Percentiles rank a stretch among this genome's conserved stretches.
phyloP scores from a whole-genome alignment of 2,797 vertebrate genomes.

The Pantherophis vulpinus region DNA sequence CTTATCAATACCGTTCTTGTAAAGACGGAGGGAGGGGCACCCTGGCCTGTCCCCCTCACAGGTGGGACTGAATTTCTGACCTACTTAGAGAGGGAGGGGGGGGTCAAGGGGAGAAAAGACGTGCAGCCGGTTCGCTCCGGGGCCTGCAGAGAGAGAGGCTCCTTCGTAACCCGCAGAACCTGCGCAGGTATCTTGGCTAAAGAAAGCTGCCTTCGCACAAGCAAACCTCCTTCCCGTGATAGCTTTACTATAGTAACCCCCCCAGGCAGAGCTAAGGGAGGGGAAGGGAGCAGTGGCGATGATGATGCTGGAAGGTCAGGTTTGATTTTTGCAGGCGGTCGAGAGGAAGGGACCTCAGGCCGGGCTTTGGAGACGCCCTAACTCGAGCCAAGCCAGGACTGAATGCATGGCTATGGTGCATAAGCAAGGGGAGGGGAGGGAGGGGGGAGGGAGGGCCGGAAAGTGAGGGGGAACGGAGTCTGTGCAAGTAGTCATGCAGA shows the following conservation, averaged over 20 bases:
- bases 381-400: neutral
- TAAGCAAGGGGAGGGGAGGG: neutral
- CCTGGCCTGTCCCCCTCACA: neutral
- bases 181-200: neutral
- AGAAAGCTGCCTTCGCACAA: neutral
- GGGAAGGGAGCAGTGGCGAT: rapidly evolving
- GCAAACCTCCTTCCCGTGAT: neutral
- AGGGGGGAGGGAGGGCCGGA: rapidly evolving
- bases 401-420: neutral
- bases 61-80: neutral
- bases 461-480: neutral
- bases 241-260: neutral
- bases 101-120: neutral
- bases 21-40: neutral
- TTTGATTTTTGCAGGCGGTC: neutral
- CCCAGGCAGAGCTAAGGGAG: neutral
- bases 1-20: neutral
- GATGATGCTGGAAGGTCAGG: neutral
- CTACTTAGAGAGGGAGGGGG: neutral
- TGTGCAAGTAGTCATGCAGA: neutral
- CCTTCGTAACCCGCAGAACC: neutral
- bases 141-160: neutral
- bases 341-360: neutral
- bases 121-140: neutral
- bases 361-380: neutral